These are phyloP conservation scores for Acropora yongei DNA, from an alignment of 64 coral and sea anemone genomes.

Conservation along the genomic window DNA sequence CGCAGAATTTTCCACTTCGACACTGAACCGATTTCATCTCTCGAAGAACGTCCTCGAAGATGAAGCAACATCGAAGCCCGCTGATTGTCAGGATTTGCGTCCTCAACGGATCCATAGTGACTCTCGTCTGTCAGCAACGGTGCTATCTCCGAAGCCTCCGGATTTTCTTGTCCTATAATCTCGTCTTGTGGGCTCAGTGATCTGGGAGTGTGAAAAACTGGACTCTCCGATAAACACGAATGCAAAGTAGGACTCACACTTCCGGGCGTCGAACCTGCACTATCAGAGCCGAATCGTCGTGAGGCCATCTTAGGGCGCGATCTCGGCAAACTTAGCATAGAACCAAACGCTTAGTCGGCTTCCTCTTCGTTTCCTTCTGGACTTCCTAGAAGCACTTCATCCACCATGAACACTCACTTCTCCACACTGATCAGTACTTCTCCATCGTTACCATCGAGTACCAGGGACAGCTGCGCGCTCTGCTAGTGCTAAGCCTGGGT, in stretches of 20 bases:
- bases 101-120: not conserved
- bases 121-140: not conserved
- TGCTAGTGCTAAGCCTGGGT: too few species aligned
- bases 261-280: not conserved
- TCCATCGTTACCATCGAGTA: too few species aligned
- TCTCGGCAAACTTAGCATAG: not conserved
- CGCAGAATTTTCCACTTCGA: not conserved
- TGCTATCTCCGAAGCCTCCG: not conserved
- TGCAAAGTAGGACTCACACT: not conserved
- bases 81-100: not conserved
- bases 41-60: not conserved
- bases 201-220: not conserved
- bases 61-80: not conserved
- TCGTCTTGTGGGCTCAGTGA: constrained; percentile 15
- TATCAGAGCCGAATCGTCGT: not conserved
- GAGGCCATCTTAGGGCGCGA: not conserved
- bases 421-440: too few species aligned
- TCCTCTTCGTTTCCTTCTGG: too few species aligned
- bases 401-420: too few species aligned
- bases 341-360: too few species aligned
- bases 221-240: not conserved
- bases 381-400: too few species aligned
- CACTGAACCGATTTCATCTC: not conserved
- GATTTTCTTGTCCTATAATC: not conserved
- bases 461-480: too few species aligned